Base-by-base conservation (phyloP, 2,113 vertebrate genomes). In the Oenanthe melanoleuca region DNA sequence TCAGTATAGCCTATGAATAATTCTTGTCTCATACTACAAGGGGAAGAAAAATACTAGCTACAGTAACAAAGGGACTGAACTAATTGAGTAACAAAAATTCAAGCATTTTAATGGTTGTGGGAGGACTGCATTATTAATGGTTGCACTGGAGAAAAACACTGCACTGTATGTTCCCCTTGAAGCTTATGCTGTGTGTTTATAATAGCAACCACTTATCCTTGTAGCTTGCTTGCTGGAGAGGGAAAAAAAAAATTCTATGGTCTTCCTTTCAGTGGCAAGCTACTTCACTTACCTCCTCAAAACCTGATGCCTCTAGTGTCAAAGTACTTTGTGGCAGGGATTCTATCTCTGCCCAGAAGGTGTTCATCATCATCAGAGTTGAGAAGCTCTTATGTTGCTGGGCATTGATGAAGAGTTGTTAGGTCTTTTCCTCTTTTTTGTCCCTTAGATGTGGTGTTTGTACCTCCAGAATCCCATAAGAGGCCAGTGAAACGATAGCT, bases 41-140 rank as follows among this genome's bases (percentile, higher is more conserved):
- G 38, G 34, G 38, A 81, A 89, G 86, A 91, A 92, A 89, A 96
- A 91, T 87, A 91, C 42, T 77, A 64, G 89, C 72, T 74, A 15
- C 80, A 50, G 80, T 61, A 86, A 85, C 74, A 95, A 93, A 89
- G 89, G 89, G 34, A 55, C 66, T 61, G 79, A 89, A 89, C 71
- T 89, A 89, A 84, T 57, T 72, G 73, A 93, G 83, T 91, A 92
- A 77, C n/a, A 80, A 78, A 88, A 95, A 77, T 78, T 23, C 7
- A 28, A 66, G 40, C 2, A 0, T 88, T 93, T 89, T 89, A 77
- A 74, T 85, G n/a, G 47, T 18, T 92, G 88, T 92, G 61, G 84
- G 92, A 94, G 87, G 88, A 79, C 78, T 80, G 82, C 52, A 50
- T 88, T 92, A 86, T 77, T 96, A 91, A 88, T 0, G 11, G 61